A percentile compares a stretch with the other conserved stretches of the same genome.
Conservation (phyloP, 1,140 invertebrate species). For the Philotrypesis tridentata region DNA sequence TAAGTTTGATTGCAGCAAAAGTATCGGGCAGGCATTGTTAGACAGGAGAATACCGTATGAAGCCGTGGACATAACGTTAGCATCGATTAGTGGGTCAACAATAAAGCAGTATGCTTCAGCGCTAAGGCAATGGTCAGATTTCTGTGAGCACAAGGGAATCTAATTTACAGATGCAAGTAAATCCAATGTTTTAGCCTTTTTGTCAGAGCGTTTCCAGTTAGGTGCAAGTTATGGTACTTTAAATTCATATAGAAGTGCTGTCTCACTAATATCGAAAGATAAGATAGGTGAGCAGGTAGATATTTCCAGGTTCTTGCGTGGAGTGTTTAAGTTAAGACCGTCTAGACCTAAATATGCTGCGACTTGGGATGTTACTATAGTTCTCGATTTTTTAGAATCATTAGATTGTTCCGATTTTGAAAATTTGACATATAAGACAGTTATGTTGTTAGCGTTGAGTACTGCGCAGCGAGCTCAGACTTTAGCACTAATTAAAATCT, state of each 20-base stretch:
- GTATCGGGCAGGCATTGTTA: slow-evolving; percentile 54
- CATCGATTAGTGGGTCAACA: slow-evolving; percentile 47
- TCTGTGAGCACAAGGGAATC: slow-evolving; percentile 4
- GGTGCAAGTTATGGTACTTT: slow-evolving; percentile 52
- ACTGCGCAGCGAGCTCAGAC: slow-evolving; percentile 23
- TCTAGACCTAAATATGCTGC: slow-evolving; percentile 54
- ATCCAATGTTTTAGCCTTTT: slow-evolving; percentile 34
- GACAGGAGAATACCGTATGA: slow-evolving; percentile 44
- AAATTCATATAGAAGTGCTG: slow-evolving; percentile 52
- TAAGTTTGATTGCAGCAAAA: slow-evolving; percentile 43
- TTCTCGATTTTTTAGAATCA: slow-evolving; percentile 54
- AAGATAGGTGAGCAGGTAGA: slow-evolving; percentile 46
- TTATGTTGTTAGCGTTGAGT: slow-evolving; percentile 42
- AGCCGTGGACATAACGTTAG: slow-evolving; percentile 50
- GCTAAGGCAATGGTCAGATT: not conserved
- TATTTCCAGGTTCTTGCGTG: slow-evolving; percentile 57
- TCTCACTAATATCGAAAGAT: slow-evolving; percentile 45
- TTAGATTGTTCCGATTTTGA: slow-evolving; percentile 45
- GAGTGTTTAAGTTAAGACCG: slow-evolving; percentile 54
- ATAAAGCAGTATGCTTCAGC: slow-evolving; percentile 6
- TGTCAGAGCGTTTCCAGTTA: slow-evolving; percentile 46
- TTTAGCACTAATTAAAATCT: not conserved
- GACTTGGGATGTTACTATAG: slow-evolving; percentile 57
- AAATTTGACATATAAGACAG: slow-evolving; percentile 52
- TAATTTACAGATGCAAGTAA: slow-evolving; percentile 21